Conservation (phyloP, 2,888 invertebrate genomes). For the Gonocerus acuteangulatus region DNA sequence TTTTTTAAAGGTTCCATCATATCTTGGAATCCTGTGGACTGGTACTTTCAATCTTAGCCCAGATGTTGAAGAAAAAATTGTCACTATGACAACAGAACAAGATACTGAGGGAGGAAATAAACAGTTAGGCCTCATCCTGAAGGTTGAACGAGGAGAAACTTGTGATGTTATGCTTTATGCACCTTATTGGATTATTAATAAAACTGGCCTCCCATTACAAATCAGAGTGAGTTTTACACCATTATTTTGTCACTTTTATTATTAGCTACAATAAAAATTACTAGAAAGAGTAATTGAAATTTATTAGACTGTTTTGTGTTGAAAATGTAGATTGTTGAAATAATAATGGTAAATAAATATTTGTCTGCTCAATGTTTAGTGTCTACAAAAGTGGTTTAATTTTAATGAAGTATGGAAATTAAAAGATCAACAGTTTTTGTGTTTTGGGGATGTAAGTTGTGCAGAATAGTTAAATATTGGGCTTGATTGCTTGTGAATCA, state of each 20-base stretch:
- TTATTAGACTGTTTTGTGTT: too few relatives aligned
- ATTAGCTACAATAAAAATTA: background rate
- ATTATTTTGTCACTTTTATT: background rate
- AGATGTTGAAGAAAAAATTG: constrained; percentile 47
- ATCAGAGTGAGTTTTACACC: constrained; percentile 52
- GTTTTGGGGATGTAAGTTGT: too few relatives aligned
- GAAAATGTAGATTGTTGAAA: too few relatives aligned
- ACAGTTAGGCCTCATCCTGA: constrained; percentile 60
- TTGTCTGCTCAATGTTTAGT: too few relatives aligned
- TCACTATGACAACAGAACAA: constrained; percentile 58
- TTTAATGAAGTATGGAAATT: too few relatives aligned
- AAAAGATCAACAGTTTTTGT: too few relatives aligned
- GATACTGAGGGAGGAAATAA: constrained; percentile 58
- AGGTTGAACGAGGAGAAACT: constrained; percentile 55
- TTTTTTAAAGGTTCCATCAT: constrained; percentile 49
- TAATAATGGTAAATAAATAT: too few relatives aligned
- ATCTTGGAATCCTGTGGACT: constrained; percentile 61
- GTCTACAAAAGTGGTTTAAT: too few relatives aligned
- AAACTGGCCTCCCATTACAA: constrained; percentile 73
- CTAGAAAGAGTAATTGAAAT: background rate
- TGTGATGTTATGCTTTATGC: constrained; percentile 64
- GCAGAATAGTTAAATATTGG: too few relatives aligned
- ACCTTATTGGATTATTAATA: constrained; percentile 85
- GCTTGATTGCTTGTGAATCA: too few relatives aligned
- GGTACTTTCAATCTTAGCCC: constrained; percentile 60